phyloP scores from a whole-genome alignment of 2,113 vertebrate genomes.

The Apteryx mantelli region DNA sequence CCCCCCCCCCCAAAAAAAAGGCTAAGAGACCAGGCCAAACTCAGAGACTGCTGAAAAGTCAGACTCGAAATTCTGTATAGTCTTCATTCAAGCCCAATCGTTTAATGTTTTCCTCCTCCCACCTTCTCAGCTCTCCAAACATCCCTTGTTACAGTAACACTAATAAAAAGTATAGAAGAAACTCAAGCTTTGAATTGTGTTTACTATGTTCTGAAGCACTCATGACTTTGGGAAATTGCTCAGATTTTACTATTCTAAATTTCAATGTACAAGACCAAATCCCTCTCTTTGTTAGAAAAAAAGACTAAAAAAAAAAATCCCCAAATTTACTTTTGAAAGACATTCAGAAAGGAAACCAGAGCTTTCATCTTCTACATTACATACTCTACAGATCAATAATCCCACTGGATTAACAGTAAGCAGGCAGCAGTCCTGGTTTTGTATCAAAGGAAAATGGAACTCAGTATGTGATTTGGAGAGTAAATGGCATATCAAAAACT shows the following conservation, averaged over 20 bases:
- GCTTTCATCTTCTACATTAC: conserved; percentile 47
- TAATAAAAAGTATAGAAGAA: not conserved
- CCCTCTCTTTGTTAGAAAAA: not conserved
- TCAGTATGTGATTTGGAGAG: not conserved
- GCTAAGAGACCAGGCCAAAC: not conserved
- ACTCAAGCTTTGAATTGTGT: not conserved
- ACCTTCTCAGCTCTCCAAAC: not conserved
- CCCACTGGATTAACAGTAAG: conserved; percentile 57
- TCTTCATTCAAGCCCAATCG: not conserved
- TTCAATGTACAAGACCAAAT: not conserved
- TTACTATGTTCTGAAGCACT: not conserved
- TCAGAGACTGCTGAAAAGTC: not conserved
- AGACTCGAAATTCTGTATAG: not conserved
- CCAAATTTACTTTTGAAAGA: conserved; percentile 40
- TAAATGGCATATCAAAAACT: conserved; percentile 25
- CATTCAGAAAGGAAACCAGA: conserved; percentile 50
- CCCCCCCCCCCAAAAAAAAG: not conserved
- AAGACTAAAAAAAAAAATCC: not conserved
- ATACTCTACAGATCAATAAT: conserved; percentile 55
- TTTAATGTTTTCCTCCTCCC: not conserved
- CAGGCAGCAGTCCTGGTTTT: conserved; percentile 22
- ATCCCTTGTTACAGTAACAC: not conserved
- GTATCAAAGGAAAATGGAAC: conserved; percentile 8
- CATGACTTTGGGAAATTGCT: conserved; percentile 1
- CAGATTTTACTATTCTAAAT: conserved; percentile 9